Evolutionary conservation across 2,113 vertebrate genomes (phyloP), one percentile per base, ranked within the genome.

Genomic region (Scalopus aquaticus): DNA sequence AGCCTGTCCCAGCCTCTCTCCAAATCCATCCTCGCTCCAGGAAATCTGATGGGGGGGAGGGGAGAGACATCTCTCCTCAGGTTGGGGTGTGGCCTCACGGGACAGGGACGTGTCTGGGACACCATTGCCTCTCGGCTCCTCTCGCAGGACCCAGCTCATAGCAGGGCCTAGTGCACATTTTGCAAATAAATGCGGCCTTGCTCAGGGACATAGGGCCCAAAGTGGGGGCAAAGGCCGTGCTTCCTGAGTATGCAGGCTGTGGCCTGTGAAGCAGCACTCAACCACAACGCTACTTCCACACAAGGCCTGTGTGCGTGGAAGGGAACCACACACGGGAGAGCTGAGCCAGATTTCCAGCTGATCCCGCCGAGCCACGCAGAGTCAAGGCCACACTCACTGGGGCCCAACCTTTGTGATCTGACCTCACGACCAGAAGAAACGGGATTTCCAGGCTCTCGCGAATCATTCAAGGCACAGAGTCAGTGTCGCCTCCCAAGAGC

Each of bases 21-120:
- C 73, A 37, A 42, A 78, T 37, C 73, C 1, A 0, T 9, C 9
- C 17, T 42, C 60, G 17, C 24, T 70, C 44, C 73, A 62, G 20
- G 28, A 56, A 17, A 2, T 26, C 35, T 17, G 44, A 15, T n/a
- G 24, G 4, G 12, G 70, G 35, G 19, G 22, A 37, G n/a, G n/a
- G n/a, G n/a, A n/a, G n/a, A 35, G 1, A 11, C 56, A 22, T 12
- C 28, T 56, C 11, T 17, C 35, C 30, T 42, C 1, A 0, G 2
- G 32, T 39, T 30, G 7, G 16, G 22, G 42, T 39, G 72, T 65
- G 44, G 32, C n/a, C 17, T 32, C n/a, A 0, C 0, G 7, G 60
- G 72, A 49, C 42, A 30, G 12, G 24, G n/a, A 60, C 24, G 30
- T 1, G 7, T 32, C 51, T 3, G 24, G 13, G 46, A 12, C 76